phyloP scores from a whole-genome alignment of 2,888 invertebrate species.

The Noctua janthe region DNA sequence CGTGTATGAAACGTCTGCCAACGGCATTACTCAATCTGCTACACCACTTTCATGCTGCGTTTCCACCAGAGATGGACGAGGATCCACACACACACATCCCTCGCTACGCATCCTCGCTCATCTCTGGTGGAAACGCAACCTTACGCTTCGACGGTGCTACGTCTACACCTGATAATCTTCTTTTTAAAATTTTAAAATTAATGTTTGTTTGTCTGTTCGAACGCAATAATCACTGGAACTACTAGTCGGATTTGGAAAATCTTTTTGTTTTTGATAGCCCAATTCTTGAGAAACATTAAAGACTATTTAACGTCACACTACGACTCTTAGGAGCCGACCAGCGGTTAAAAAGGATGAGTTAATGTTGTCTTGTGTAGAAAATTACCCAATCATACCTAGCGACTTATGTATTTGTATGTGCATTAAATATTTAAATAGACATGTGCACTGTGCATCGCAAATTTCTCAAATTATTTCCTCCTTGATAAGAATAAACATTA shows the following conservation, averaged over 20 bases:
- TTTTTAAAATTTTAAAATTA: too few relatives aligned
- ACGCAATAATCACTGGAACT: neutral
- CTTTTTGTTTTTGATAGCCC: neutral
- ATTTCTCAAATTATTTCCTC: constrained; percentile 1
- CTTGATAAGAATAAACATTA: neutral
- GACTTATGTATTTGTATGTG: too few relatives aligned
- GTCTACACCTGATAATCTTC: too few relatives aligned
- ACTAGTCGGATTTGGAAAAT: neutral
- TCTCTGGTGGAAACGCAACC: too few relatives aligned
- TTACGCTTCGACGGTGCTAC: too few relatives aligned
- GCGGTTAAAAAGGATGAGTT: neutral
- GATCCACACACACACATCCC: too few relatives aligned
- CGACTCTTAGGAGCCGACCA: too few relatives aligned
- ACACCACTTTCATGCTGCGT: neutral
- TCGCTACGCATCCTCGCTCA: too few relatives aligned
- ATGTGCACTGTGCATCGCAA: neutral
- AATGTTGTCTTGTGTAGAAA: neutral
- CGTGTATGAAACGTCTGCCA: neutral
- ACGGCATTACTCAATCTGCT: neutral
- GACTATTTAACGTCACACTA: too few relatives aligned
- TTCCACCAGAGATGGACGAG: too few relatives aligned
- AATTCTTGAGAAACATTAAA: neutral
- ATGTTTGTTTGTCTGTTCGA: neutral
- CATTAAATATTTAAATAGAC: neutral
- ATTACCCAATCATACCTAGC: neutral